Percentiles rank a stretch among this genome's conserved stretches.
These are phyloP conservation scores for Drosophila antonietae DNA, from an alignment of 2,888 invertebrate genomes.

Conservation along the genomic window DNA sequence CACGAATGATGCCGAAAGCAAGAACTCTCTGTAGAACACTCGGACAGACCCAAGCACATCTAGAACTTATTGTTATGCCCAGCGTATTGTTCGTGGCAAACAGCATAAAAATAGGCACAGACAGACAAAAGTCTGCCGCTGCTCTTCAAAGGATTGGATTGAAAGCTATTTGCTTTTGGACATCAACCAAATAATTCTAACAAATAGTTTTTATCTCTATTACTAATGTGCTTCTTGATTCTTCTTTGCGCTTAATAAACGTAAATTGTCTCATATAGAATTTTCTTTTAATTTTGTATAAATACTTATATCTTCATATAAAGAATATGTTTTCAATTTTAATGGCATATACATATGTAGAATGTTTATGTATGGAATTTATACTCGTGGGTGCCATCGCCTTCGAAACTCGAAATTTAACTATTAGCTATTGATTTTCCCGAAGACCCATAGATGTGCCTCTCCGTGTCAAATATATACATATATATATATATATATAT, in stretches of 20 bases:
- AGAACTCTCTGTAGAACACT: slow-evolving; percentile 34
- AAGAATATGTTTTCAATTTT: too few species aligned
- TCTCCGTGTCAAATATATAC: too few species aligned
- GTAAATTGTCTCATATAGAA: neutral
- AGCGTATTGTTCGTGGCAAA: slow-evolving; percentile 28
- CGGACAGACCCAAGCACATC: slow-evolving; percentile 20
- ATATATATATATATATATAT: too few species aligned
- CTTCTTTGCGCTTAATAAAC: neutral
- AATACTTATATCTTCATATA: too few species aligned
- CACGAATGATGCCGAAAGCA: slow-evolving; percentile 19
- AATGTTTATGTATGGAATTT: too few species aligned
- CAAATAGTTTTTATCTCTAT: slow-evolving; percentile 2
- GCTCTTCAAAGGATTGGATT: slow-evolving; percentile 11
- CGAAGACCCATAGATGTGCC: too few species aligned
- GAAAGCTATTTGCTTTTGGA: slow-evolving; percentile 2
- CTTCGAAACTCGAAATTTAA: too few species aligned
- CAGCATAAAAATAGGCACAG: slow-evolving; percentile 14
- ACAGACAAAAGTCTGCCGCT: slow-evolving; percentile 11
- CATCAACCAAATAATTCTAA: neutral
- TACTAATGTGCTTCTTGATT: neutral
- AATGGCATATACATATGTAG: too few species aligned
- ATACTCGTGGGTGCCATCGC: too few species aligned
- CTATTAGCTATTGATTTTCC: too few species aligned
- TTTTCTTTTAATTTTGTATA: too few species aligned
- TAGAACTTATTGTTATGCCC: slow-evolving; percentile 45